A percentile compares a stretch with the other conserved stretches of the same genome.
These are phyloP conservation scores for Adelphocoris suturalis DNA, from an alignment of 2,888 invertebrate genomes.

Conservation along the genomic window DNA sequence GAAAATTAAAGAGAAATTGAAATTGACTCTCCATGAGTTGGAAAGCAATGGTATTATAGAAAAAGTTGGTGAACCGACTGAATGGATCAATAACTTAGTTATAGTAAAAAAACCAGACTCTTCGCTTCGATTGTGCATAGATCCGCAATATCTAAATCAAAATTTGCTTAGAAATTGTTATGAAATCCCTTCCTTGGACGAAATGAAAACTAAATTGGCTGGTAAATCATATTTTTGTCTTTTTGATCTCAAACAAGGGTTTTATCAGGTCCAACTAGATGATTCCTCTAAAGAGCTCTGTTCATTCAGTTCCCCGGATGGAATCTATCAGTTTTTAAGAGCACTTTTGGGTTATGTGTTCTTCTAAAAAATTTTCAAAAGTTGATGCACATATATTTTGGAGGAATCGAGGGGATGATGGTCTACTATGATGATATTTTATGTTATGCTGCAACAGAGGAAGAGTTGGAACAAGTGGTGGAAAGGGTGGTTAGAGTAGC, in stretches of 20 bases:
- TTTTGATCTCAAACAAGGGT: no score
- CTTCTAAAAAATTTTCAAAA: conserved; percentile 75
- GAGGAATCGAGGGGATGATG: neutral
- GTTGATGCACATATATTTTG: neutral
- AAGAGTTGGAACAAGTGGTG: conserved; percentile 74
- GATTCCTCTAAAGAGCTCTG: neutral
- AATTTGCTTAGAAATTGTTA: conserved; percentile 64
- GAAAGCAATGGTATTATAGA: no score
- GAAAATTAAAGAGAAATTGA: no score
- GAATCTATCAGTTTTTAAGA: conserved; percentile 19
- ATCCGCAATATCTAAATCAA: conserved; percentile 73
- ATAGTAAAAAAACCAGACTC: no score
- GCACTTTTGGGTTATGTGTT: conserved; percentile 30
- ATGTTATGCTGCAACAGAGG: conserved; percentile 74
- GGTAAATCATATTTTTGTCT: conserved; percentile 61
- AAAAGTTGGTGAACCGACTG: no score
- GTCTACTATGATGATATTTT: neutral
- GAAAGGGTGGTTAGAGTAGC: conserved; percentile 73
- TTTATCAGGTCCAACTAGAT: conserved; percentile 61
- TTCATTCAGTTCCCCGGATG: conserved; percentile 28
- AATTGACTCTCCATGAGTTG: no score
- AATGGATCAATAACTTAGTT: no score
- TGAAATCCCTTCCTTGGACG: conserved; percentile 66
- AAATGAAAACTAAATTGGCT: conserved; percentile 52
- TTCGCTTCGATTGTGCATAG: conserved; percentile 71